Evolutionary conservation across 2,797 vertebrate genomes (phyloP), one percentile per base, ranked within the genome.

Genomic region (Protosalanx chinensis): DNA sequence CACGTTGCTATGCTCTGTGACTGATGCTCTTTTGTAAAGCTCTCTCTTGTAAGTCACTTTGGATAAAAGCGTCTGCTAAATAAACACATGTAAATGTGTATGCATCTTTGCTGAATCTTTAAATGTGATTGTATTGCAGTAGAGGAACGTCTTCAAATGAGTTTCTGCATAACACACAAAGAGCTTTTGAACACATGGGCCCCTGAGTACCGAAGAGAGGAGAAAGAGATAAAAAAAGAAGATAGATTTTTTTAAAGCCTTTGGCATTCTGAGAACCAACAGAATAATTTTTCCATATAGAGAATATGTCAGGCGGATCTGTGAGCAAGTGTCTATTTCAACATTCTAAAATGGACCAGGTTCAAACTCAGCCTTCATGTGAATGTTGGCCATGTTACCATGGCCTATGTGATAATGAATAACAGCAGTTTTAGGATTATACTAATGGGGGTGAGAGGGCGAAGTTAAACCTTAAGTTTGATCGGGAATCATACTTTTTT

Each of bases 91-190:
- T 27, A 27, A 27, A 27, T 27, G 23, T 27, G 23, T 69, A 82
- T 46, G 59, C 7, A 70, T 75, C 72, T 83, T 77, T 66, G 58
- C 68, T 41, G 69, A 70, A 60, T 77, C 64, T 65, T 49, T 58
- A 69, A 78, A 72, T 64, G 72, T 70, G 51, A 65, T 85, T 82
- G 84, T 71, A 87, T 79, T 69, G 62, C 71, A 66, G 63, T 49
- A 76, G 68, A 60, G 56, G 18, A 81, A 61, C 60, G 72, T 73
- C 72, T 83, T 84, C 67, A 82, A 76, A 69, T 53, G 41, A 72
- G 66, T 67, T 12, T 46, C 71, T 76, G n/a, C 4, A 6, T 56
- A 70, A 59, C 64, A 78, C 77, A 69, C 70, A 65, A 75, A 75
- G 74, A 64, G 64, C 37, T n/a, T 72, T 61, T 51, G 64, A 79